Evolutionary conservation across 2,888 invertebrate species (phyloP).

Genomic region (Drosophila hamatofila): DNA sequence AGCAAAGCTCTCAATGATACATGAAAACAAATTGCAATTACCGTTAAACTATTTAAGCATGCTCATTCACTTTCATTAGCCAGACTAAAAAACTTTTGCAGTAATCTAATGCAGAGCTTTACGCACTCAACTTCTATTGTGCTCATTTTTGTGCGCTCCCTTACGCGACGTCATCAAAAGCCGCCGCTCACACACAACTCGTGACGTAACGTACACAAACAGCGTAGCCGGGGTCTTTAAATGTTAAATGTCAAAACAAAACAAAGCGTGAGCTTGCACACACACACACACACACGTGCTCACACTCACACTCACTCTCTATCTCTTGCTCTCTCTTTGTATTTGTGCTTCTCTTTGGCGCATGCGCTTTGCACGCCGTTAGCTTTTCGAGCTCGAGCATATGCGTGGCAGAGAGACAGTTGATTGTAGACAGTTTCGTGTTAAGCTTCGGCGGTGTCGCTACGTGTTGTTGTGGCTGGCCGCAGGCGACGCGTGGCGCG

Average conservation of each 20-base stretch:
- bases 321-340: not conserved
- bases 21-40: conserved; percentile 29
- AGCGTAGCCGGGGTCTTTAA: conserved; percentile 14
- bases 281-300: not conserved
- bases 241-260: conserved; percentile 58
- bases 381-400: conserved; percentile 57
- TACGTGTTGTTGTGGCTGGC: conserved; percentile 51
- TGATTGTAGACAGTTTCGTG: conserved; percentile 55
- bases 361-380: conserved; percentile 56
- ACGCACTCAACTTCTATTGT: conserved; percentile 12
- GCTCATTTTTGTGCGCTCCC: conserved; percentile 8
- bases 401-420: conserved; percentile 36
- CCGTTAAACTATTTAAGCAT: conserved; percentile 22
- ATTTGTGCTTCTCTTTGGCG: conserved; percentile 31
- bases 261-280: conserved; percentile 34
- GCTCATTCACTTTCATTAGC: conserved; percentile 51
- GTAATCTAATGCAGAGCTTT: conserved; percentile 26
- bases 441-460: conserved; percentile 58
- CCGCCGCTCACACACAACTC: conserved; percentile 12
- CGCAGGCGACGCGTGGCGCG: conserved; percentile 53
- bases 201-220: conserved; percentile 48
- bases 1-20: not conserved
- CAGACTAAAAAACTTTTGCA: conserved; percentile 30
- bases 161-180: conserved; percentile 45
- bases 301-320: not conserved